These are phyloP conservation scores for Pluvianellus socialis DNA, from an alignment of 2,113 vertebrate genomes.

Conservation along the genomic window DNA sequence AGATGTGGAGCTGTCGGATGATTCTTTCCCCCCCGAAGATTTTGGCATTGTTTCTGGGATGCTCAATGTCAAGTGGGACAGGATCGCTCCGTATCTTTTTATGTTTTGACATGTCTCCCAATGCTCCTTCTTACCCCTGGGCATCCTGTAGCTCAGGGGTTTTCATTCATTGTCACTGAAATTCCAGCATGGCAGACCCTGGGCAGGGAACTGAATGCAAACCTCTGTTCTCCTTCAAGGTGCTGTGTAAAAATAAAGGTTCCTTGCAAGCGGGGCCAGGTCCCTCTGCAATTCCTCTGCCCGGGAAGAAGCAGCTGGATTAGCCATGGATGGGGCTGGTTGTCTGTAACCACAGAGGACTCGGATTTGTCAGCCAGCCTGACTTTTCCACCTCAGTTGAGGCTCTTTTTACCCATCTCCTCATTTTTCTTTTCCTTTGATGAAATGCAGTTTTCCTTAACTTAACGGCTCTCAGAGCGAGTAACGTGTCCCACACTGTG, in stretches of 20 bases:
- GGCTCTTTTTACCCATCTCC: too few relatives aligned
- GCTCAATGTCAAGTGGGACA: slow-evolving; percentile 96
- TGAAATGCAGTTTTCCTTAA: slow-evolving; percentile 63
- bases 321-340: neutral
- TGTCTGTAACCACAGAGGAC: neutral
- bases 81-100: slow-evolving; percentile 95
- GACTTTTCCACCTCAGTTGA: too few relatives aligned
- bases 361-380: neutral
- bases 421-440: neutral
- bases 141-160: neutral
- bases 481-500: slow-evolving; percentile 94
- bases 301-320: neutral
- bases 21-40: slow-evolving; percentile 94
- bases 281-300: rapidly evolving
- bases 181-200: neutral
- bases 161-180: neutral
- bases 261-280: neutral
- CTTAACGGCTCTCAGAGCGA: slow-evolving; percentile 74
- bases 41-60: slow-evolving; percentile 97
- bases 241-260: neutral
- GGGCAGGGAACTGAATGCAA: neutral
- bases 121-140: rapidly evolving
- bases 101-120: neutral
- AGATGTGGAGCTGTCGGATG: slow-evolving; percentile 94
- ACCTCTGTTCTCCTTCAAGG: neutral